Evolutionary conservation across 2,888 invertebrate species (phyloP).

Genomic region (Eupeodes luniger): DNA sequence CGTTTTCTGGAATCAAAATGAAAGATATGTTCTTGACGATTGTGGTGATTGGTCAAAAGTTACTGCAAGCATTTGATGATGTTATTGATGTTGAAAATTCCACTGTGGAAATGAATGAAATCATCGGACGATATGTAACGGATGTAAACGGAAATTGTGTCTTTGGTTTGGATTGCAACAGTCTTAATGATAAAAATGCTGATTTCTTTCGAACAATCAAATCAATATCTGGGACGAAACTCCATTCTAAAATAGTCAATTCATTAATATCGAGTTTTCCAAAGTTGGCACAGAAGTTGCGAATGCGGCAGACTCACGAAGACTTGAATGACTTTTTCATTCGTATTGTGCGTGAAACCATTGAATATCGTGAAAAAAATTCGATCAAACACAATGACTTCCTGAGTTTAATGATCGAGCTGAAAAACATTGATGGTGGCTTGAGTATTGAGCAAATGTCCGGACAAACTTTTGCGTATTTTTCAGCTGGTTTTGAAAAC

Average conservation of each 20-base stretch:
- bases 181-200: slow-evolving; percentile 82
- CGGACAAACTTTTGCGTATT: slow-evolving; percentile 86
- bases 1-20: slow-evolving; percentile 79
- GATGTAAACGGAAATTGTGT: slow-evolving; percentile 85
- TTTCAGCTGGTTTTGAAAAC: slow-evolving; percentile 85
- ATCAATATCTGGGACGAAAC: slow-evolving; percentile 42
- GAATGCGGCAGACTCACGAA: slow-evolving; percentile 78
- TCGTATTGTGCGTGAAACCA: slow-evolving; percentile 81
- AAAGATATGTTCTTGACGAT: slow-evolving; percentile 78
- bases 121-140: slow-evolving; percentile 84
- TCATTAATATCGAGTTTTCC: slow-evolving; percentile 78
- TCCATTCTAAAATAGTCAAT: slow-evolving; percentile 66
- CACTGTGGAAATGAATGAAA: slow-evolving; percentile 83
- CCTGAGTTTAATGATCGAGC: slow-evolving; percentile 84
- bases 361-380: slow-evolving; percentile 81
- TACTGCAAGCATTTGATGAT: slow-evolving; percentile 76
- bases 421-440: slow-evolving; percentile 78
- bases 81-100: slow-evolving; percentile 38
- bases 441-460: slow-evolving; percentile 83
- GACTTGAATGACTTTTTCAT: slow-evolving; percentile 80
- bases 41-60: slow-evolving; percentile 76
- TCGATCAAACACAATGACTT: slow-evolving; percentile 84
- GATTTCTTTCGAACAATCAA: slow-evolving; percentile 80
- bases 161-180: slow-evolving; percentile 84
- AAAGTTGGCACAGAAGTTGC: slow-evolving; percentile 77